Evolutionary conservation across 1,140 invertebrate species (phyloP), one percentile per base, ranked within the genome.

Genomic region (Drosophila albomicans): DNA sequence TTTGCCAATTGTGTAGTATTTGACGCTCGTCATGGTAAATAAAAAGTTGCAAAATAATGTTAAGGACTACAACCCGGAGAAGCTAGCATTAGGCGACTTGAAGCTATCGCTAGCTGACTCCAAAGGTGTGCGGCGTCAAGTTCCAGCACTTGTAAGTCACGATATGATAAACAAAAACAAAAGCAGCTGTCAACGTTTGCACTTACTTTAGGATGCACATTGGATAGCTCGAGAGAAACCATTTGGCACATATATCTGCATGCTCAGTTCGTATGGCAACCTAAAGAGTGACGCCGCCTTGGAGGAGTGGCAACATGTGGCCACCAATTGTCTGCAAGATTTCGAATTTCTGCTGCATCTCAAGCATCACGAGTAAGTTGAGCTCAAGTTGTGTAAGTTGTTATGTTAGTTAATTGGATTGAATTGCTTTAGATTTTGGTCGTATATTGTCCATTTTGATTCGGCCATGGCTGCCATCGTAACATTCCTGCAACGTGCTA

Each of bases 401-500:
- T 25, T 25, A 25, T 25, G 20, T 25, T 25, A 63, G n/a, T 59
- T 8, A 15, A 6, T 41, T 61, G 1, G 2, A 16, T 13, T 16
- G 20, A 3, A 7, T 28, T 28, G 25, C 11, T 28, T 65, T 59
- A 91, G 82, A 91, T 94, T 94, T 74, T 97, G 97, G 97, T 97
- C 96, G 16, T 95, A 96, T 91, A 93, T 97, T 79, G 82, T 97
- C 16, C 95, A 95, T 92, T 95, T 97, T 79, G 91, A 94, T 7
- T 92, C 94, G 2, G 94, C 96, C 68, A 95, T 96, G 91, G 93
- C 95, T 56, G 93, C 94, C 13, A 78, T 98, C 62, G 94, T 95
- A 67, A 95, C 94, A 20, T 97, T 97, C 91, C 93, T 98, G 8
- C 95, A 96, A 93, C 94, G 95, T 71, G 95, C 95, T 4, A 95